Evolutionary conservation across 1,140 invertebrate species (phyloP), one percentile per base, ranked within the genome.

Genomic region (Protaetia brevitarsis): DNA sequence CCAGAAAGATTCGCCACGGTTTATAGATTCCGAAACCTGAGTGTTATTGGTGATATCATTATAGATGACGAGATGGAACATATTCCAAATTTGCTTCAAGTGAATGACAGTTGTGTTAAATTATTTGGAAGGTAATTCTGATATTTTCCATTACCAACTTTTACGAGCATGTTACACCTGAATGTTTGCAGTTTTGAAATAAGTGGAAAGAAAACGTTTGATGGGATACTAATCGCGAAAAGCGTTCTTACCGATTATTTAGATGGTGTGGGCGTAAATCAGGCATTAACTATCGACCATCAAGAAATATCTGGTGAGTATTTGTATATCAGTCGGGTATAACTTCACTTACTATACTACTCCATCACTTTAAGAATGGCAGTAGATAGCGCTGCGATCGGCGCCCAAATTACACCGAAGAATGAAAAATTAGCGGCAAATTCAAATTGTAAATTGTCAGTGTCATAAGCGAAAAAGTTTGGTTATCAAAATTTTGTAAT

Each of bases 161-260:
- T 0, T 19, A 13, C 19, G 2, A 10, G 13, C 16, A 45, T 7
- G 10, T 45, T n/a, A n/a, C n/a, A n/a, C n/a, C n/a, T n/a, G 31
- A 34, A 58, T 11, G 13, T 19, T 70, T 68, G 58, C 36, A 74
- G 71, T 23, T 74, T 68, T 36, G 36, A 37, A 13, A 70, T 77
- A n/a, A 66, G 51, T 28, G 75, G 75, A 26, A 65, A 66, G 34
- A 77, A 76, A 66, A 65, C 51, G 28, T 74, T 73, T 36, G 56
- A 31, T 13, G 67, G 63, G 19, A 69, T 16, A 3, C 23, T 77
- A 10, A 69, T 62, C 65, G 63, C 72, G n/a, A 69, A 71, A 2
- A 56, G 66, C 21, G 67, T 74, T 28, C 58, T 67, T 63, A 66
- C 68, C 19, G 45, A 66, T 21, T 23, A 29, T 31, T 23, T 75